Conservation (phyloP, 2,888 invertebrate species). For the Tetragonisca angustula region DNA sequence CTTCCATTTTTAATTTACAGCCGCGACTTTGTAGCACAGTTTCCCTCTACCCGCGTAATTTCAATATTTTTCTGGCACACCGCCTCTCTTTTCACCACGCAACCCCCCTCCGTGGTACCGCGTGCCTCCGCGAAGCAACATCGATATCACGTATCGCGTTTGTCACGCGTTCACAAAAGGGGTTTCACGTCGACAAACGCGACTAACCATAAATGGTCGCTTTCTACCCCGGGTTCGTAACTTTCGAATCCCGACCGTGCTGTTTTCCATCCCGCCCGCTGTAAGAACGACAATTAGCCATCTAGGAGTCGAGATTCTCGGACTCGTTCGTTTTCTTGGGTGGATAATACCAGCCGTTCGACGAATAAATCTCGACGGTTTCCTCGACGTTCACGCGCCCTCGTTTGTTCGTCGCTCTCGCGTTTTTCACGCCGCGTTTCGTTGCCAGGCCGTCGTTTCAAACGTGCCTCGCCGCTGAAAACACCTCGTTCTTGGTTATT, state of each 20-base stretch:
- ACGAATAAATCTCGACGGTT: conserved; percentile 35
- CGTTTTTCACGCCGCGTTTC: conserved; percentile 29
- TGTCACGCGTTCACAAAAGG: background rate
- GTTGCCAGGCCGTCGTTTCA: conserved; percentile 30
- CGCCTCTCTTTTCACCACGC: background rate
- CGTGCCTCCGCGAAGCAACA: background rate
- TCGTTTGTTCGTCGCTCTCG: conserved; percentile 46
- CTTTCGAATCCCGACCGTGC: background rate
- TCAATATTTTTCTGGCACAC: conserved; percentile 18
- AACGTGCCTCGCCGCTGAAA: conserved; percentile 24
- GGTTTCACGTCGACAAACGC: conserved; percentile 13
- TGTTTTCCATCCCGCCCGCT: background rate
- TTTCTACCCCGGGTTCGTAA: background rate
- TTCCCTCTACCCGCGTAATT: background rate
- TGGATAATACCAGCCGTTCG: background rate
- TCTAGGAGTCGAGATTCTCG: background rate
- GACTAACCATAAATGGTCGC: background rate
- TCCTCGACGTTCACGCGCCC: conserved; percentile 37
- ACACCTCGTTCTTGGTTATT: conserved; percentile 33
- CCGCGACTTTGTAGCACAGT: background rate
- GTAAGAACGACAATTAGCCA: background rate
- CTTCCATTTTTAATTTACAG: background rate
- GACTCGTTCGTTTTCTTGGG: too few relatives aligned
- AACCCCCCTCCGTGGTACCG: background rate
- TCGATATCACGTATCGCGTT: conserved; percentile 7